Conservation (phyloP, 1,140 invertebrate genomes). For the Temnothorax longispinosus region DNA sequence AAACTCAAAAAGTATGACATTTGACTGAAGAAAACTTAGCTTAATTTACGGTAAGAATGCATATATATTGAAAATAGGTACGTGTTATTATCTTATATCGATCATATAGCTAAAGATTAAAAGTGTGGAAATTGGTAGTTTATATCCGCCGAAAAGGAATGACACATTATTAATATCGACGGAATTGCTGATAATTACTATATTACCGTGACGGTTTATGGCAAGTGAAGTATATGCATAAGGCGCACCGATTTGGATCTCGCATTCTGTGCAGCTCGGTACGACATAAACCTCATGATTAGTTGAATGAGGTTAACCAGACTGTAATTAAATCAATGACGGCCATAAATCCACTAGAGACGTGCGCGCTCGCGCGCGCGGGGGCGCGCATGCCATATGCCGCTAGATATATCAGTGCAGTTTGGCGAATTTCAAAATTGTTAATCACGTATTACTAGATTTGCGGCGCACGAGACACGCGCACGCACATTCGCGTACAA, state of each 20-base stretch:
- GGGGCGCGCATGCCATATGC: background rate
- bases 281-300: slow-evolving; percentile 48
- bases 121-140: background rate
- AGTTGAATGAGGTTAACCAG: slow-evolving; percentile 61
- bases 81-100: background rate
- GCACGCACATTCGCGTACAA: slow-evolving; percentile 6
- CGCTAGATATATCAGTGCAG: background rate
- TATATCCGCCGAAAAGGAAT: background rate
- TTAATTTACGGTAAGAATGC: background rate
- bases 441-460: slow-evolving; percentile 55
- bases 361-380: background rate
- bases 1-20: background rate
- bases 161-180: background rate
- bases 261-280: background rate
- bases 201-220: slow-evolving; percentile 2
- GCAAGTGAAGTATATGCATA: slow-evolving; percentile 34
- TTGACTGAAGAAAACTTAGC: background rate
- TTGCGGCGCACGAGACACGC: slow-evolving; percentile 7
- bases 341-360: slow-evolving; percentile 33
- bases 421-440: slow-evolving; percentile 46
- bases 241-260: slow-evolving; percentile 33
- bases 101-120: background rate
- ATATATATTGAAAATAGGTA: background rate
- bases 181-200: background rate
- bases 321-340: slow-evolving; percentile 61